Percentiles rank a stretch among this genome's conserved stretches.
These are phyloP conservation scores for Hydropotes inermis DNA, from an alignment of 2,113 vertebrate species.

Conservation along the genomic window DNA sequence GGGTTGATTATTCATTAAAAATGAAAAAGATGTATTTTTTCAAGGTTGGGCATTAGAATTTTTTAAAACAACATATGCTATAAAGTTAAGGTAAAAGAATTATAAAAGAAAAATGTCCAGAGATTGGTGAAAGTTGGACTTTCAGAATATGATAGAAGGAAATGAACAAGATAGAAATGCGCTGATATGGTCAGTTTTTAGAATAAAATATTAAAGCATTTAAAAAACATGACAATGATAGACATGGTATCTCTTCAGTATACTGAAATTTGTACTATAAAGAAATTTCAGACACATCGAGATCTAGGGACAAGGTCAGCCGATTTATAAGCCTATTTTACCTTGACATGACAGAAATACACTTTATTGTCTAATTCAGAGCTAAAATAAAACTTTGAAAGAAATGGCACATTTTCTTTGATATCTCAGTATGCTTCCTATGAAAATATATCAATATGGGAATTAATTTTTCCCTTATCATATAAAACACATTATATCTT, in stretches of 20 bases:
- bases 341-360: neutral
- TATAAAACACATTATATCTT: neutral
- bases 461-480: neutral
- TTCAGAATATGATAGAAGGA: neutral
- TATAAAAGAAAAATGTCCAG: neutral
- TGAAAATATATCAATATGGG: neutral
- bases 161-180: neutral
- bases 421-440: neutral
- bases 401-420: neutral
- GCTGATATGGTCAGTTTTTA: neutral
- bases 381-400: neutral
- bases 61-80: neutral
- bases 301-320: neutral
- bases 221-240: neutral
- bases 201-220: slow-evolving; percentile 7
- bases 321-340: neutral
- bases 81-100: neutral
- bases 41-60: neutral
- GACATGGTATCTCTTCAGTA: neutral
- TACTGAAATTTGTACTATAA: neutral
- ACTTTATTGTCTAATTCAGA: neutral
- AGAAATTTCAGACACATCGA: neutral
- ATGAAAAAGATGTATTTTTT: neutral
- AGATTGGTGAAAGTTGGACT: neutral
- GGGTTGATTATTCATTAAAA: neutral